Evolutionary conservation across 2,113 vertebrate genomes (phyloP).

Genomic region (Hemibagrus wyckioides): DNA sequence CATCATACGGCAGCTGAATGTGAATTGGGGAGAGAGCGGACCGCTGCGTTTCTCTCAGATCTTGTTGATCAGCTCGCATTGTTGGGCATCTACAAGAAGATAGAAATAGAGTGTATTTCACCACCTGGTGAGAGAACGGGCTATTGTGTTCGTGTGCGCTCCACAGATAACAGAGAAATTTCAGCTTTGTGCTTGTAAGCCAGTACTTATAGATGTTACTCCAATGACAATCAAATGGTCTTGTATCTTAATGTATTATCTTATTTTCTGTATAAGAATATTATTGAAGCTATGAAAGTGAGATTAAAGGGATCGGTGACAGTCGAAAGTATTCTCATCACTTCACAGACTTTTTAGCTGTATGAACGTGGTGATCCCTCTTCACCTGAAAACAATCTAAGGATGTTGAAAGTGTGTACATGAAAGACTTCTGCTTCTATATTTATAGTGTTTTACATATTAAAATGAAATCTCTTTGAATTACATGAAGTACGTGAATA

Average conservation of each 20-base stretch:
- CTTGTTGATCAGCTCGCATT: not conserved
- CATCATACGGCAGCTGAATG: not conserved
- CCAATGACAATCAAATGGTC: not conserved
- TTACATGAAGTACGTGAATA: not conserved
- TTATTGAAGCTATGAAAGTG: not conserved
- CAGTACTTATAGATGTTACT: not conserved
- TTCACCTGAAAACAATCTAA: not conserved
- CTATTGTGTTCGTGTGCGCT: not conserved
- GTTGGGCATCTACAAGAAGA: constrained; percentile 15
- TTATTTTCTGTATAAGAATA: not conserved
- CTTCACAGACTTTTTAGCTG: not conserved
- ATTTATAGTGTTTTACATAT: not conserved
- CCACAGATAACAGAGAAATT: not conserved
- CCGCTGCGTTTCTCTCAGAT: not conserved
- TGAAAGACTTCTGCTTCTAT: not conserved
- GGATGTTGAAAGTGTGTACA: not conserved
- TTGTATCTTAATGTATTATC: not conserved
- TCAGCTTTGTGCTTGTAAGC: not conserved
- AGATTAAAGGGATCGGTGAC: not conserved
- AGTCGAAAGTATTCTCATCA: not conserved
- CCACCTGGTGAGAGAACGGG: constrained; percentile 1
- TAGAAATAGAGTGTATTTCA: constrained; percentile 13
- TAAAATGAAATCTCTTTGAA: not conserved
- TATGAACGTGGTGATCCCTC: not conserved
- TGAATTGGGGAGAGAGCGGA: not conserved